phyloP scores from a whole-genome alignment of 2,113 vertebrate species.

The Mixornis gularis region DNA sequence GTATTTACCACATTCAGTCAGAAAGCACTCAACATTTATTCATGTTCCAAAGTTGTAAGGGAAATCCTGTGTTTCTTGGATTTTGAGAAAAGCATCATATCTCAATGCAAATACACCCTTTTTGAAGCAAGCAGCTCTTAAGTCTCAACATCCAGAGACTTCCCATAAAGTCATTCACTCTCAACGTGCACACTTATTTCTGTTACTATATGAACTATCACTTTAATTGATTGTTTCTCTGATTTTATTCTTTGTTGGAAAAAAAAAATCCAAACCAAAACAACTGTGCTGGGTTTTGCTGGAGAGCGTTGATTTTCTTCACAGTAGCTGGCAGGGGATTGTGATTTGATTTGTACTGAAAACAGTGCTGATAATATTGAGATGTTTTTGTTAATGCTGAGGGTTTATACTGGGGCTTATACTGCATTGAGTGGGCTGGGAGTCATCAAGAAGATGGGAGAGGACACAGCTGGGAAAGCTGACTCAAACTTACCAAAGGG shows the following conservation, averaged over 20 bases:
- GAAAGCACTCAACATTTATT: neutral
- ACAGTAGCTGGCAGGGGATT: neutral
- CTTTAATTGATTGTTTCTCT: neutral
- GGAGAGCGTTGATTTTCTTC: neutral
- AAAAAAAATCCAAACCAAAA: neutral
- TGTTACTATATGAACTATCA: neutral
- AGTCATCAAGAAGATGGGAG: neutral
- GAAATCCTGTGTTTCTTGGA: neutral
- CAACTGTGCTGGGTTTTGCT: neutral
- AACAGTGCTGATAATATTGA: neutral
- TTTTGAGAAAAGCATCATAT: neutral
- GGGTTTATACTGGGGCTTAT: neutral
- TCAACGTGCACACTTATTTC: neutral
- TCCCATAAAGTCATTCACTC: neutral
- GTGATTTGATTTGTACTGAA: neutral
- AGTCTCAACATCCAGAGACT: neutral
- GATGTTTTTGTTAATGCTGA: neutral
- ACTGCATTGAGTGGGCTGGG: rapidly evolving
- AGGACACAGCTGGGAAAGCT: neutral
- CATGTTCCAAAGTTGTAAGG: neutral
- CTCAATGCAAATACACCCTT: neutral
- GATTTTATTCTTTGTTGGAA: neutral
- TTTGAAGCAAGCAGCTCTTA: neutral
- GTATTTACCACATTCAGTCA: neutral
- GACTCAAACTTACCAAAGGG: neutral